Base-by-base conservation (phyloP, 2,113 vertebrate genomes). In the Caranx ignobilis region DNA sequence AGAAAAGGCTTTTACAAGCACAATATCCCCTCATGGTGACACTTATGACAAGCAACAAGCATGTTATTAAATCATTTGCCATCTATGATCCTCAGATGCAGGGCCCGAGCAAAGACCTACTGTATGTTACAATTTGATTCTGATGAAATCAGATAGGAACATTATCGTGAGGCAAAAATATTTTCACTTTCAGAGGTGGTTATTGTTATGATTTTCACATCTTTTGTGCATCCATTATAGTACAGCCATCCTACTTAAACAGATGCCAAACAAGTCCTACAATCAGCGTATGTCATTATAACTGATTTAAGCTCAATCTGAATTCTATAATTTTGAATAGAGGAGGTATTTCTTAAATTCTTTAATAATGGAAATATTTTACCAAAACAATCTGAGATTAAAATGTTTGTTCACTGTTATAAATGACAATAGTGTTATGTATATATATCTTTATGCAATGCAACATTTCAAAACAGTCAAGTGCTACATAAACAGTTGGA, bases 1-100 rank as follows among this genome's bases (percentile, higher is more conserved):
- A 70, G 54, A 81, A 81, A 68, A 52, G 18, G 47, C 61, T 85
- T 87, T 77, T 65, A 75, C 18, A 82, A 90, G 87, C 88, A 85
- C 83, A 90, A 64, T 71, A 59, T 76, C 55, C 69, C 69, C 39
- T 72, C 74, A 68, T 65, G 76, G 59, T 55, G 79, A 86, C 13
- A 4, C 74, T 75, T 77, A 65, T 82, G 54, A 82, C n/a, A 31
- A 77, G 21, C 64, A 63, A 79, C 83, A 63, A 55, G 47, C 39
- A 6, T 39, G 43, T 67, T 64, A 21, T 76, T 54, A 6, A 71
- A 65, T 69, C 43, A 72, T 73, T 77, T 68, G 67, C 73, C 82
- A 83, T 75, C 66, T 78, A n/a, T 45, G 62, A 70, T 75, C 48
- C 37, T 74, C 60, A 55, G 50, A 87, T 61, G 32, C 31, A 75